Percentiles rank a stretch among this genome's conserved stretches.
phyloP scores from a whole-genome alignment of 2,113 vertebrate species.

The Callospermophilus lateralis region DNA sequence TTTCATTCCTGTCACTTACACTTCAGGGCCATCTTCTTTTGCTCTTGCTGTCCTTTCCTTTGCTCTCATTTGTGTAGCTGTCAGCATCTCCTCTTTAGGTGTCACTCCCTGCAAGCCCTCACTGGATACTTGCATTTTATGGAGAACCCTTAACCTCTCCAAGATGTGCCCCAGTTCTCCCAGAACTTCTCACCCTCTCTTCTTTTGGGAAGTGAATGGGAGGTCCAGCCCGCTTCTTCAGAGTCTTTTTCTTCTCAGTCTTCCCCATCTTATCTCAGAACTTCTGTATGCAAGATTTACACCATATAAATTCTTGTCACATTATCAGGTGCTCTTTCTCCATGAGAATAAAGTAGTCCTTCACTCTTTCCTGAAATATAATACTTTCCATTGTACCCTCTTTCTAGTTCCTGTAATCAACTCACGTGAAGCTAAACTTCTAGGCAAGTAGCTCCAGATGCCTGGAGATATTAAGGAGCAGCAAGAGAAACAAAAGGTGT shows the following conservation, averaged over 20 bases:
- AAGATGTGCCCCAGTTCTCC: neutral
- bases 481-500: neutral
- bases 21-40: neutral
- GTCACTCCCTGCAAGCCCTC: neutral
- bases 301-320: neutral
- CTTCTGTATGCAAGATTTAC: neutral
- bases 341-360: neutral
- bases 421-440: neutral
- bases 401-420: neutral
- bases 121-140: neutral
- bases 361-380: neutral
- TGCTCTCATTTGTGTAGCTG: neutral
- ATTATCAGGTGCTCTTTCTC: neutral
- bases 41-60: neutral
- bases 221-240: neutral
- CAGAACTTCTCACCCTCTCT: neutral
- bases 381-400: neutral
- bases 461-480: neutral
- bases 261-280: neutral
- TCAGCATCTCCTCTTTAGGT: no score
- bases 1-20: neutral
- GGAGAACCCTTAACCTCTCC: neutral
- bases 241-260: neutral
- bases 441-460: neutral
- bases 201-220: neutral